Evolutionary conservation across 2,113 vertebrate genomes (phyloP), one percentile per base, ranked within the genome.

Genomic region (Numenius arquata): DNA sequence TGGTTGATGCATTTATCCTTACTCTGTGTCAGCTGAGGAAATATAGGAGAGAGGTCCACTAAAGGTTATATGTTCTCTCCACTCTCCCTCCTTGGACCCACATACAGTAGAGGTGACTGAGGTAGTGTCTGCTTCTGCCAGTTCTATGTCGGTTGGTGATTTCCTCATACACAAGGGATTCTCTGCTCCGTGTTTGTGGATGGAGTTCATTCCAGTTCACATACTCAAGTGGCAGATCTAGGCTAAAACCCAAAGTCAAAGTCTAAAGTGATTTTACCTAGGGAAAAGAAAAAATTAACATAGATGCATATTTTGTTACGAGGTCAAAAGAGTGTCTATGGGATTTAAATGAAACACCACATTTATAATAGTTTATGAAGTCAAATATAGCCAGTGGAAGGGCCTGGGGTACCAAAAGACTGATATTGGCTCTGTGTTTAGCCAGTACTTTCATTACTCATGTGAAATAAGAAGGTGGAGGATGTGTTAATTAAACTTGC

Each of bases 401-500:
- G 25, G 56, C 23, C 23, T 40, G 21, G 8, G 13, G 6, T 78
- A 45, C 40, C 15, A 62, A 75, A 85, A 15, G 19, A 68, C 5
- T 45, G 27, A 16, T 89, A 38, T 2, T 62, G 25, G 17, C 48
- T 68, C 62, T 26, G 26, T 8, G 14, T 78, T 92, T 67, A 41
- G 48, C 81, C 58, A 32, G 15, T 75, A 70, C 87, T 95, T 93
- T 93, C 22, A 6, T 53, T 63, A 26, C 19, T 72, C 2, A 5
- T 21, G 9, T 85, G 53, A 65, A 87, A 89, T 63, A 81, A 79
- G 29, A 68, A 85, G 36, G 9, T 55, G 34, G 30, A 78, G 40
- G 26, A 65, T 74, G 65, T 87, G 96, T 94, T 94, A 92, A 94
- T 96, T 94, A 95, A 95, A 95, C 40, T 79, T 93, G 9, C 25